A percentile compares a stretch with the other conserved stretches of the same genome.
These are phyloP conservation scores for Rhynchonycteris naso DNA, from an alignment of 2,797 vertebrate species.

Conservation along the genomic window DNA sequence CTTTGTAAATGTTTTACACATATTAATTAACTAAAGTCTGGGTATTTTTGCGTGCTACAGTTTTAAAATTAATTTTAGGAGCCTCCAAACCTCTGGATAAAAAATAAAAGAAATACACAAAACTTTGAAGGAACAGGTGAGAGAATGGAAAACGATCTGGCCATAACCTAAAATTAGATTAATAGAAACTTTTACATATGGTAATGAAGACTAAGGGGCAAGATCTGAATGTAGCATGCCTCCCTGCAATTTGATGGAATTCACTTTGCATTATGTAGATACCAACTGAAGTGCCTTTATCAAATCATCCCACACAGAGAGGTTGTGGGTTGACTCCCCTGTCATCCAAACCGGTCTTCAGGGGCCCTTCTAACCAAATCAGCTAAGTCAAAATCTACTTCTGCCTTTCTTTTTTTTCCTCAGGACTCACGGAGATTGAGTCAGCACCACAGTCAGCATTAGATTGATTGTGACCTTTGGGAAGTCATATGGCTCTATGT, in stretches of 20 bases:
- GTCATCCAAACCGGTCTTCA: slow-evolving; percentile 44
- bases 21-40: not conserved
- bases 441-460: slow-evolving; percentile 16
- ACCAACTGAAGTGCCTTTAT: not conserved
- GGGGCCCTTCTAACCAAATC: slow-evolving; percentile 49
- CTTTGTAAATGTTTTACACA: not conserved
- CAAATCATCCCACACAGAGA: slow-evolving; percentile 46
- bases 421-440: not conserved
- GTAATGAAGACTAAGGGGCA: not conserved
- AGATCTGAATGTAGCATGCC: not conserved
- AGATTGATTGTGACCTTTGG: slow-evolving; percentile 63
- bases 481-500: not conserved
- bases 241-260: slow-evolving; percentile 41
- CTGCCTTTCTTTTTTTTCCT: not conserved
- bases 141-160: not conserved
- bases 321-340: not conserved
- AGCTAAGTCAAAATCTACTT: slow-evolving; percentile 45
- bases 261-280: slow-evolving; percentile 57
- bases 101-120: not conserved
- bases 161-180: not conserved
- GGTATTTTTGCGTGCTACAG: not conserved
- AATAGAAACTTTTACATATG: not conserved
- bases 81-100: not conserved
- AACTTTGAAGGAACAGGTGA: not conserved
- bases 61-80: slow-evolving; percentile 28